Conservation (phyloP, 2,888 invertebrate genomes). For the Cheilosia variabilis region DNA sequence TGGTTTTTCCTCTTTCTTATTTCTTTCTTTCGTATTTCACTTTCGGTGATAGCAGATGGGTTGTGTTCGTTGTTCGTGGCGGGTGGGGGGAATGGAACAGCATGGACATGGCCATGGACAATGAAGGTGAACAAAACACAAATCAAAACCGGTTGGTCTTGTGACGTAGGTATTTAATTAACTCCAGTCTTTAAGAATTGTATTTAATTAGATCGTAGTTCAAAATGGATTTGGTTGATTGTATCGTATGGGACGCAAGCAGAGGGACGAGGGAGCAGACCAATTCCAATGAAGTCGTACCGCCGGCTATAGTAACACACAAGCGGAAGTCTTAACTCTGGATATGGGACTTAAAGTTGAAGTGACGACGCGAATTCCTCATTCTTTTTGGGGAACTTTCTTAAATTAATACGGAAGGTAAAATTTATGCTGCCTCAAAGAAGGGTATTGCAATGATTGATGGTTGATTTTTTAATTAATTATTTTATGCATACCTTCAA, state of each 20-base stretch:
- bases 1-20: background rate
- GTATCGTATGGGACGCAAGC: background rate
- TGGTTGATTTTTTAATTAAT: no score
- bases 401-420: no score
- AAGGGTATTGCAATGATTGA: no score
- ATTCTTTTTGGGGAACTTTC: no score
- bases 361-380: no score
- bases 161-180: conserved; percentile 46
- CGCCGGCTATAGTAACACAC: no score
- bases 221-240: conserved; percentile 28
- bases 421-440: no score
- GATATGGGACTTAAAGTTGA: no score
- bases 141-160: conserved; percentile 11
- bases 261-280: background rate
- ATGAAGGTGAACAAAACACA: conserved; percentile 3
- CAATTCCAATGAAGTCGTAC: no score
- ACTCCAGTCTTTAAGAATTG: conserved; percentile 46
- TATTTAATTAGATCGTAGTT: conserved; percentile 63
- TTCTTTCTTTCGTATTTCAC: background rate
- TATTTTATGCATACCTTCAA: no score
- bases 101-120: background rate
- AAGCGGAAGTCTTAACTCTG: no score
- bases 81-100: background rate
- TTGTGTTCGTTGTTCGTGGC: background rate
- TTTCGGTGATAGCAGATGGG: background rate